Evolutionary conservation across 2,888 invertebrate species (phyloP).

Genomic region (Plebejus argus): DNA sequence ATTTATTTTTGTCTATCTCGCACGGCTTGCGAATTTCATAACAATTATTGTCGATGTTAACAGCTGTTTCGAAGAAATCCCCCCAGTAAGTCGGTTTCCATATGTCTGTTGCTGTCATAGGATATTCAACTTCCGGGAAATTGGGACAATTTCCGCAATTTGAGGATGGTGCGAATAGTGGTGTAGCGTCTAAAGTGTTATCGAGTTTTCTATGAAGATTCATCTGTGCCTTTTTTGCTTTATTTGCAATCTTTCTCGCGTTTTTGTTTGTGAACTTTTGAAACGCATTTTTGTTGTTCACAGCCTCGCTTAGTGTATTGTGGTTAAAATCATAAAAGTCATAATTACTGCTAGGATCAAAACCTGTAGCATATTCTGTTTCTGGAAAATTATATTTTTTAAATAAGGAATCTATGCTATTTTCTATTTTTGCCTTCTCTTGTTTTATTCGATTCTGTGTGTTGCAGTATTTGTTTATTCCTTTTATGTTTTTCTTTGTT

Average conservation of each 20-base stretch:
- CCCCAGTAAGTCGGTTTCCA: slow-evolving; percentile 61
- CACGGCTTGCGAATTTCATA: neutral
- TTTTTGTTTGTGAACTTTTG: slow-evolving; percentile 23
- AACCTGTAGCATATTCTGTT: slow-evolving; percentile 49
- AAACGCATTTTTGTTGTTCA: slow-evolving; percentile 1
- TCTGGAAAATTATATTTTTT: slow-evolving; percentile 56
- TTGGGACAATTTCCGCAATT: slow-evolving; percentile 44
- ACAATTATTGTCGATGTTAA: neutral
- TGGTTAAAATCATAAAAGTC: slow-evolving; percentile 37
- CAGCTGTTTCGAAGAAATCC: slow-evolving; percentile 32
- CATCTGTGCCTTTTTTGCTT: slow-evolving; percentile 19
- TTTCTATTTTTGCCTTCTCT: slow-evolving; percentile 30
- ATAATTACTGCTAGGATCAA: slow-evolving; percentile 32
- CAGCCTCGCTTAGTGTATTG: neutral
- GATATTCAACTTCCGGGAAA: slow-evolving; percentile 68
- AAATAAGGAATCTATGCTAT: slow-evolving; percentile 37
- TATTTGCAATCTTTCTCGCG: slow-evolving; percentile 28
- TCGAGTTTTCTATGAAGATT: slow-evolving; percentile 6
- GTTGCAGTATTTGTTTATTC: slow-evolving; percentile 23
- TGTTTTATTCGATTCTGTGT: neutral
- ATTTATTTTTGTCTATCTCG: neutral
- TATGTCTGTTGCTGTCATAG: slow-evolving; percentile 55
- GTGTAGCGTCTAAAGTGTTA: slow-evolving; percentile 13
- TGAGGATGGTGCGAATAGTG: slow-evolving; percentile 38
- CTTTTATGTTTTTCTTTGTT: slow-evolving; percentile 22